These are phyloP conservation scores for Apaloderma vittatum DNA, from an alignment of 2,113 vertebrate species.

Conservation along the genomic window DNA sequence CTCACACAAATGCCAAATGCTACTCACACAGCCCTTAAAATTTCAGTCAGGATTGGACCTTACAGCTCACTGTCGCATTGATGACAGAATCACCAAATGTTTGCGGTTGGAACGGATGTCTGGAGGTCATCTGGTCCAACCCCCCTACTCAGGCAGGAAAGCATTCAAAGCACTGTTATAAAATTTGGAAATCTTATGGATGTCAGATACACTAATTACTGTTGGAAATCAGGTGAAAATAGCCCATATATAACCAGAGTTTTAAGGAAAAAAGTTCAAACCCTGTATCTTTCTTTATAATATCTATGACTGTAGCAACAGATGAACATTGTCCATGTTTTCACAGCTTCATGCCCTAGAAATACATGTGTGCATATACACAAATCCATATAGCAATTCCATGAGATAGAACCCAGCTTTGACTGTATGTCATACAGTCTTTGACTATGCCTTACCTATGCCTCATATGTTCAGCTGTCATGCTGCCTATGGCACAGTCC, in stretches of 20 bases:
- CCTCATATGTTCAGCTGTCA: slow-evolving; percentile 49
- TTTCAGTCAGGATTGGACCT: not conserved
- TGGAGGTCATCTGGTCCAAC: not conserved
- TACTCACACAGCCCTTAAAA: not conserved
- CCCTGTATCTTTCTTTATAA: not conserved
- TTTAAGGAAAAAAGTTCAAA: not conserved
- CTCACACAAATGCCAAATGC: not conserved
- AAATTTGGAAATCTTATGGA: not conserved
- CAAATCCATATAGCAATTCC: not conserved
- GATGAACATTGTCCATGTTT: not conserved
- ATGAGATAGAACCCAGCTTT: not conserved
- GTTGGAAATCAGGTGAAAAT: not conserved
- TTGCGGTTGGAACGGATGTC: not conserved
- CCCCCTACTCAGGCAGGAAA: not conserved
- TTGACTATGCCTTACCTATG: not conserved
- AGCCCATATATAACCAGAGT: not conserved
- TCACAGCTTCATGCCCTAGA: not conserved
- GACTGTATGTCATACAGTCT: not conserved
- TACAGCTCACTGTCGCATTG: not conserved
- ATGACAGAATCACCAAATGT: not conserved
- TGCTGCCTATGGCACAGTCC: not conserved
- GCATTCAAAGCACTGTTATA: not conserved
- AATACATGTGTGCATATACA: not conserved
- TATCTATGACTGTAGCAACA: not conserved
- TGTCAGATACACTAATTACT: not conserved